phyloP scores from a whole-genome alignment of 1,140 invertebrate genomes.

The Cylas formicarius region DNA sequence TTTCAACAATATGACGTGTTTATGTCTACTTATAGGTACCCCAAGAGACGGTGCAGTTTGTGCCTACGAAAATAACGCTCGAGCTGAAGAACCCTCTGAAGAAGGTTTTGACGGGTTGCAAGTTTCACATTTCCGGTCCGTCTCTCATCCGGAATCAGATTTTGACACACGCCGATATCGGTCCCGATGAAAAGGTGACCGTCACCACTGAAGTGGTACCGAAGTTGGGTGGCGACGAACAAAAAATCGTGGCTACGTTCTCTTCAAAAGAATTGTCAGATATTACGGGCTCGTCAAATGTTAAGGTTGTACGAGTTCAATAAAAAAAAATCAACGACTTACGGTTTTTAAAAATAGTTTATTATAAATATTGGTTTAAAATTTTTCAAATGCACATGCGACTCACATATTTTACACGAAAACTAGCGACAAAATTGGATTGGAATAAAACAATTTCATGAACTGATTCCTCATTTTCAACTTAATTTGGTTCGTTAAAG shows the following conservation, averaged over 20 bases:
- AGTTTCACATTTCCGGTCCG: constrained; percentile 61
- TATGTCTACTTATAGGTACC: constrained; percentile 53
- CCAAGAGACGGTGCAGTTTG: constrained; percentile 48
- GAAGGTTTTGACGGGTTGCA: constrained; percentile 52
- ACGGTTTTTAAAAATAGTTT: no score
- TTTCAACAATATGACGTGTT: no score
- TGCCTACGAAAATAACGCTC: constrained; percentile 48
- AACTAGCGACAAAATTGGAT: no score
- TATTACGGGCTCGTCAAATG: constrained; percentile 52
- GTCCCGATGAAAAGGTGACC: constrained; percentile 45
- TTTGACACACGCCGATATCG: constrained; percentile 48
- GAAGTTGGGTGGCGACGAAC: constrained; percentile 44
- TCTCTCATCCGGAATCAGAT: constrained; percentile 53
- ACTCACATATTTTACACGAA: no score
- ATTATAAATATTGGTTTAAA: no score
- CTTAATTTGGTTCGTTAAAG: no score
- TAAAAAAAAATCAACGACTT: constrained; percentile 19
- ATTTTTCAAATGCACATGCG: no score
- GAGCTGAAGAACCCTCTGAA: constrained; percentile 65
- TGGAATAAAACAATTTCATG: no score
- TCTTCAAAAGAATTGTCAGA: constrained; percentile 57
- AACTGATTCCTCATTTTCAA: no score
- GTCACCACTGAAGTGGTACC: constrained; percentile 51
- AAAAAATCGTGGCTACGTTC: constrained; percentile 57
- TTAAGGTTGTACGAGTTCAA: constrained; percentile 27